Conservation (phyloP, 37 sponge, comb jelly and placozoan species). For the Eunapius fragilis region DNA sequence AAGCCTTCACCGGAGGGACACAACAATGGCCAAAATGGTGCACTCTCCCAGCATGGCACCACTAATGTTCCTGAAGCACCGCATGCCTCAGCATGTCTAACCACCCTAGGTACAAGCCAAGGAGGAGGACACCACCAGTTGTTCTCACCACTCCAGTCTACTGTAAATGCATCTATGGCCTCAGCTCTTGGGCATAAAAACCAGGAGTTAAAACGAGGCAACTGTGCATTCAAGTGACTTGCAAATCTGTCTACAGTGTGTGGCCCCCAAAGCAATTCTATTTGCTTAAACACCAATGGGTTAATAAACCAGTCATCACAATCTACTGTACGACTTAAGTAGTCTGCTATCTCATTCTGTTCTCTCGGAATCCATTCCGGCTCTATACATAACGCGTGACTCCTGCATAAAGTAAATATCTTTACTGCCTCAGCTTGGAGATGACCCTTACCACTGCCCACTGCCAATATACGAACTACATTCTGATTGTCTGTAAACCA, state of each 20-base stretch:
- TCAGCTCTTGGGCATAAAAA: conserved; percentile 36
- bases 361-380: conserved; percentile 46
- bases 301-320: conserved; percentile 41
- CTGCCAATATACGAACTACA: conserved; percentile 25
- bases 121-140: conserved; percentile 51
- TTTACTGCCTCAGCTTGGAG: conserved; percentile 27
- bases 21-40: conserved; percentile 48
- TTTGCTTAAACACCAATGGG: conserved; percentile 4
- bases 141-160: conserved; percentile 36
- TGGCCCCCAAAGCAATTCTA: conserved; percentile 45
- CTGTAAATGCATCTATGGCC: conserved; percentile 51
- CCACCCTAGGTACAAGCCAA: conserved; percentile 11
- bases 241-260: conserved; percentile 54
- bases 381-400: conserved; percentile 1
- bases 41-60: conserved; percentile 46
- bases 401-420: conserved; percentile 6
- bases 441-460: conserved; percentile 11
- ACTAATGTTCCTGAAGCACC: conserved; percentile 34
- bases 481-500: conserved; percentile 53
- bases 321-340: conserved; percentile 27
- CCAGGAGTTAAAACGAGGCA: conserved; percentile 15
- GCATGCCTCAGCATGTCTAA: conserved; percentile 24
- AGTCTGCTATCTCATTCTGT: conserved; percentile 33
- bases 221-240: conserved; percentile 11
- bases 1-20: conserved; percentile 2